Conservation (phyloP, 2,113 vertebrate genomes). For the Callopanchax toddi region DNA sequence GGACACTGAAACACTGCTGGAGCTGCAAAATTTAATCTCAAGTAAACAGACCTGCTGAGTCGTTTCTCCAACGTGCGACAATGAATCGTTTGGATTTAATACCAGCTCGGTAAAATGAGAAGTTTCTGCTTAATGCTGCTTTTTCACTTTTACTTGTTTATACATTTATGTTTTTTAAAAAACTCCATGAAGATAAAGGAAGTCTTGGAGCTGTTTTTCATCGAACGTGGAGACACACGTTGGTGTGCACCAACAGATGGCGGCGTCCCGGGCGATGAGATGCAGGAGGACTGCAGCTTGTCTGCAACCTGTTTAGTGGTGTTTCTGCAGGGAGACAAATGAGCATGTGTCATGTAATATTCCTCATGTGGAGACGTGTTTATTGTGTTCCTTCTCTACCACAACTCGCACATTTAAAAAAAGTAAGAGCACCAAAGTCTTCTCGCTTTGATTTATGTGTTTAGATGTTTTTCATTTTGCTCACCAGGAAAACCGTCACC, state of each 20-base stretch:
- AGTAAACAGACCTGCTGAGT: slow-evolving; percentile 31
- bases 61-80: slow-evolving; percentile 25
- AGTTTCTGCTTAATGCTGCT: slow-evolving; percentile 19
- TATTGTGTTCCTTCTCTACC: slow-evolving; percentile 11
- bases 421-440: background rate
- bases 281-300: slow-evolving; percentile 55
- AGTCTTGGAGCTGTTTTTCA: slow-evolving; percentile 40
- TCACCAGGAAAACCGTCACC: background rate
- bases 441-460: background rate
- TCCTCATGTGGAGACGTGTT: slow-evolving; percentile 33
- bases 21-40: slow-evolving; percentile 35
- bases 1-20: slow-evolving; percentile 12
- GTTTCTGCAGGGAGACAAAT: slow-evolving; percentile 58
- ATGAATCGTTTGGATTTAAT: slow-evolving; percentile 30
- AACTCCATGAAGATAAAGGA: slow-evolving; percentile 22
- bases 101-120: slow-evolving; percentile 13
- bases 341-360: slow-evolving; percentile 50
- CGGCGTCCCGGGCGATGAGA: slow-evolving; percentile 50
- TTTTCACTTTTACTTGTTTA: slow-evolving; percentile 25
- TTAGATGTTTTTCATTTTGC: background rate
- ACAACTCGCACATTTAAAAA: slow-evolving; percentile 12
- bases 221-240: slow-evolving; percentile 46
- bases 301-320: slow-evolving; percentile 60
- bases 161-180: background rate
- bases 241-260: slow-evolving; percentile 59